Percentiles rank a stretch among this genome's conserved stretches.
phyloP scores from a whole-genome alignment of 2,797 vertebrate genomes.

The Schizopygopsis malacanthus region DNA sequence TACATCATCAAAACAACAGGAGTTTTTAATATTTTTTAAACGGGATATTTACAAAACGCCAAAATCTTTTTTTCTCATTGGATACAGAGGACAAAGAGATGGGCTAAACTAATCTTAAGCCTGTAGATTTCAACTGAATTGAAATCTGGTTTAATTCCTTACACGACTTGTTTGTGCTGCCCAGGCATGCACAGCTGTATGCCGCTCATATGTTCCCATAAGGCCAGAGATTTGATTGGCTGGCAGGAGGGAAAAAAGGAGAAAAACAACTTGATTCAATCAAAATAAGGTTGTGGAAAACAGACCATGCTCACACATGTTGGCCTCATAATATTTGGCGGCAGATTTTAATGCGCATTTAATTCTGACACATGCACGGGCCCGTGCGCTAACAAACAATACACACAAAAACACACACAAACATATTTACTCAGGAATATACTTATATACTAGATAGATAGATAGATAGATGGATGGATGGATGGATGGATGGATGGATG shows the following conservation, averaged over 20 bases:
- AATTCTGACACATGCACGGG: conserved; percentile 52
- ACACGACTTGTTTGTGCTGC: conserved; percentile 68
- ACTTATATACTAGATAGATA: neutral
- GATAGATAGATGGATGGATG: neutral
- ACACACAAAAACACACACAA: conserved; percentile 22
- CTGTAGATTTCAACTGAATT: conserved; percentile 69
- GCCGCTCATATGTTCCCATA: conserved; percentile 62
- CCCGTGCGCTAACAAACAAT: conserved; percentile 28
- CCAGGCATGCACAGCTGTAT: conserved; percentile 67
- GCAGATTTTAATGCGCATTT: conserved; percentile 67
- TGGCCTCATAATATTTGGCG: conserved; percentile 71
- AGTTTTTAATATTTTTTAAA: conserved; percentile 24
- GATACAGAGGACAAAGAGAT: conserved; percentile 40
- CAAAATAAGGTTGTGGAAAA: conserved; percentile 58
- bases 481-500: conserved; percentile 23
- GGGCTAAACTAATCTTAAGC: conserved; percentile 67
- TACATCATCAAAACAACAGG: conserved; percentile 44
- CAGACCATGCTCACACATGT: conserved; percentile 58
- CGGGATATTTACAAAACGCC: conserved; percentile 34
- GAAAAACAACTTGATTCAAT: conserved; percentile 74
- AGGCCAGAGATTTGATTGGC: conserved; percentile 67
- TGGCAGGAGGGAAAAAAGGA: conserved; percentile 49
- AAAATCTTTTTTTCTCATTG: conserved; percentile 62
- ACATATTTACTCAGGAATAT: conserved; percentile 14
- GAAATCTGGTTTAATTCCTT: conserved; percentile 68